Base-by-base conservation (phyloP, 2,113 vertebrate genomes). In the Bos javanicus region DNA sequence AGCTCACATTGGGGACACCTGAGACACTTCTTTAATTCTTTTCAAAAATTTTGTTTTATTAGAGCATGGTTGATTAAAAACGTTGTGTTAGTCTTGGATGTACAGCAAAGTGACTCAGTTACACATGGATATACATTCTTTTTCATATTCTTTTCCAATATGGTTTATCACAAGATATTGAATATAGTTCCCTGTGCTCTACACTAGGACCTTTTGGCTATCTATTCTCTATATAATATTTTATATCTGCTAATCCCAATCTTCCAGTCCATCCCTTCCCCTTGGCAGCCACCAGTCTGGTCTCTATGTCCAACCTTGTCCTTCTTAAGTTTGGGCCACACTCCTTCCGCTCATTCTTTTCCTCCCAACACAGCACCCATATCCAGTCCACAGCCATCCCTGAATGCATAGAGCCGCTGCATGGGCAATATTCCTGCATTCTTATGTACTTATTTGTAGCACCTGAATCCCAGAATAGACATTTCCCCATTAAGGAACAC, bases 361-460 rank as follows among this genome's bases (percentile, higher is more conserved):
- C 8, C 10, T 56, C 54, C 5, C 1, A 6, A 14, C 0, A 7
- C 30, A 93, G 39, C 25, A 48, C 87, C 30, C 52, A 10, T 50
- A 48, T 57, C 28, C 3, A 2, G 48, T 54, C 67, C 30, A 14
- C 11, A 12, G 11, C 56, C 46, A 33, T 62, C 15, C 46, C 30
- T 19, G 21, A 56, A 48, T 6, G 3, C 0, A 0, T 17, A 10
- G 2, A 78, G 36, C 10, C 5, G n/a, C 46, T 16, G 1, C 21
- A 3, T 14, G 10, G 4, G 21, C 28, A 87, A 28, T 46, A 25
- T n/a, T 6, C 36, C 25, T 26, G 23, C 33, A 33, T 64, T n/a
- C 52, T 23, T 50, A 4, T 13, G 11, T 33, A 16, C 60, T 84
- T 62, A 21, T 60, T 33, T 91, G 54, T 16, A 33, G 43, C 48